Percentiles rank a stretch among this genome's conserved stretches.
Conservation (phyloP, 2,888 invertebrate genomes). For the Leuctra nigra region DNA sequence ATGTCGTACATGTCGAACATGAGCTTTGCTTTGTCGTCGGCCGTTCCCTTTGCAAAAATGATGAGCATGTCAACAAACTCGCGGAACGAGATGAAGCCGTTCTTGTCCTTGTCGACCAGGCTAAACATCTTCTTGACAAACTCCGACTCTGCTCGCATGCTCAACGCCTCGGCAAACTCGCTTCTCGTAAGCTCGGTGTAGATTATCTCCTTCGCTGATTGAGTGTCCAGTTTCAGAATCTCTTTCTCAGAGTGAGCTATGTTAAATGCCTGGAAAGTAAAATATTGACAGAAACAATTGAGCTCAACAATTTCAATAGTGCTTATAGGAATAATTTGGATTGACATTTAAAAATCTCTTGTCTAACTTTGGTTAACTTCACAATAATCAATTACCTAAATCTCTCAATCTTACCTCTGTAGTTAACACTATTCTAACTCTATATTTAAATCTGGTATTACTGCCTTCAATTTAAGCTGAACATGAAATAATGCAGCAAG, state of each 20-base stretch:
- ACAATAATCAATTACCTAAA: too few species aligned
- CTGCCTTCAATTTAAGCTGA: not conserved
- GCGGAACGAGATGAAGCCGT: slow-evolving; percentile 54
- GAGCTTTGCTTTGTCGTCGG: slow-evolving; percentile 46
- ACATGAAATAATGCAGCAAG: not conserved
- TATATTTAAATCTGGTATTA: too few species aligned
- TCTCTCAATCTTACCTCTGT: too few species aligned
- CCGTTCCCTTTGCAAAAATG: slow-evolving; percentile 49
- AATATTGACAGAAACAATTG: not conserved
- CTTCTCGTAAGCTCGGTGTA: slow-evolving; percentile 46
- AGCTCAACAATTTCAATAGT: not conserved
- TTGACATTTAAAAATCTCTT: too few species aligned
- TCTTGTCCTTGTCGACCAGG: slow-evolving; percentile 50
- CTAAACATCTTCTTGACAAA: slow-evolving; percentile 53
- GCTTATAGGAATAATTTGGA: not conserved
- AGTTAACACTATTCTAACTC: too few species aligned
- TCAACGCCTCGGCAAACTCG: slow-evolving; percentile 55
- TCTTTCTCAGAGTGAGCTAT: slow-evolving; percentile 41
- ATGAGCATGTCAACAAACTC: slow-evolving; percentile 55
- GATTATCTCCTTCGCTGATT: slow-evolving; percentile 43
- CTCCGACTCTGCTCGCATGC: slow-evolving; percentile 47
- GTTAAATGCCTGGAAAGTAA: slow-evolving; percentile 37
- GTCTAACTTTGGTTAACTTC: too few species aligned
- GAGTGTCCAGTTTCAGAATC: slow-evolving; percentile 39
- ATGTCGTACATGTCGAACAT: slow-evolving; percentile 55